Base-by-base conservation (phyloP, 2,113 vertebrate genomes). In the Megaceryle maxima region DNA sequence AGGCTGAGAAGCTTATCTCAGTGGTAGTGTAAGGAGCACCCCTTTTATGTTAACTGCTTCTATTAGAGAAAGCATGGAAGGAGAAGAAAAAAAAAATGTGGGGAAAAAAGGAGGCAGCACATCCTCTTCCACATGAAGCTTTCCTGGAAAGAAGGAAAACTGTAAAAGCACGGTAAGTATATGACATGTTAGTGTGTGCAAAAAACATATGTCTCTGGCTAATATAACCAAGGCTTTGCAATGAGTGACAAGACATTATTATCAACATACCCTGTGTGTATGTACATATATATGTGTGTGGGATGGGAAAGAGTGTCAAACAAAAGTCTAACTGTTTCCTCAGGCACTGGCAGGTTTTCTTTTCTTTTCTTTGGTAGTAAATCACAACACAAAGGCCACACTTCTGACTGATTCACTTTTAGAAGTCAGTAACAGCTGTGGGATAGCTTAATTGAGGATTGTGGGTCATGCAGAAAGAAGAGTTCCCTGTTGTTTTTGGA, bases 391-490 rank as follows among this genome's bases (percentile, higher is more conserved):
- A 70, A 87, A 8, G 3, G 73, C 57, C 59, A 67, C 1, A 0
- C 53, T 89, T 89, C 77, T 79, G 90, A 63, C 62, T 48, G 83
- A 84, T 57, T 10, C 60, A 51, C 46, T 87, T 92, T 73, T 93
- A 92, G 57, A 82, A 93, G 53, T 50, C 44, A 31, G 44, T 43
- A 85, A 73, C 69, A 97, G 84, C 92, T 91, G 48, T 73, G 43
- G 53, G 41, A 92, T 51, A 33, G 44, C 56, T 96, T 94, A 90
- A 74, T 0, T 91, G 75, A 72, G 26, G 22, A 57, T 44, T 59
- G 62, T 39, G 75, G 28, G n/a, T 46, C 2, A 0, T 74, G 57
- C 33, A 87, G 56, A 46, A 43, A 59, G 88, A 75, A 75, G 53
- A 72, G 57, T 22, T 92, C 55, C 11, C 16, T 82, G 44, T 31